Percentiles rank a stretch among this genome's conserved stretches.
These are phyloP conservation scores for Chaetodon trifasciatus DNA, from an alignment of 2,797 vertebrate species.

Conservation along the genomic window DNA sequence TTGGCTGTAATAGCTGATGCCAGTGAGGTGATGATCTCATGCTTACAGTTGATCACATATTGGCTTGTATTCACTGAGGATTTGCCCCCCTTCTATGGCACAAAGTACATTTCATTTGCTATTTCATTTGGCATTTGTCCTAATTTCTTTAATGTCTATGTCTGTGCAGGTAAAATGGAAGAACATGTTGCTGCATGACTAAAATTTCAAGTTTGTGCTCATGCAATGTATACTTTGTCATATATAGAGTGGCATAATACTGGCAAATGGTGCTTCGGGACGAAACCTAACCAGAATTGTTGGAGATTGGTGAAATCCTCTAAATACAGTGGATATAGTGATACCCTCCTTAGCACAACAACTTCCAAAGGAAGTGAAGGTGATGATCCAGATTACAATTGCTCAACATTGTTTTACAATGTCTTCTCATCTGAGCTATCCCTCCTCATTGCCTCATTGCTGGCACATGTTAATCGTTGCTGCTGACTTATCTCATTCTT, in stretches of 20 bases:
- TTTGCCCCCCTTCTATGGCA: not conserved
- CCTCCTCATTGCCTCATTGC: not conserved
- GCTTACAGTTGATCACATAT: not conserved
- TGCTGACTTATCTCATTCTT: conserved; percentile 1
- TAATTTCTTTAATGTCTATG: not conserved
- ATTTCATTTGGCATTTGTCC: too few species aligned
- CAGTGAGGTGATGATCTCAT: not conserved
- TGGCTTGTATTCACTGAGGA: not conserved
- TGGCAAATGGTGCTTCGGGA: too few species aligned
- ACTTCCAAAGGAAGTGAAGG: not conserved
- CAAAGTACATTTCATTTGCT: not conserved
- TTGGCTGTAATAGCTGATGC: too few species aligned
- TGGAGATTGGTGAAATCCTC: too few species aligned
- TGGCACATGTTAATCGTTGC: not conserved
- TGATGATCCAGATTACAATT: not conserved
- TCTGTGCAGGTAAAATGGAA: not conserved
- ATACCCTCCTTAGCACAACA: too few species aligned
- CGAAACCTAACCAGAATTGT: not conserved
- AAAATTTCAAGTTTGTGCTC: not conserved
- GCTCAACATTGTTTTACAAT: too few species aligned
- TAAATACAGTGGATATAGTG: not conserved
- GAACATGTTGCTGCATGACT: not conserved
- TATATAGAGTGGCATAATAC: not conserved
- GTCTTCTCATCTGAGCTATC: not conserved
- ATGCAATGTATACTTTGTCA: not conserved